phyloP scores from a whole-genome alignment of 1,140 invertebrate genomes.

The Papilio dardanus region DNA sequence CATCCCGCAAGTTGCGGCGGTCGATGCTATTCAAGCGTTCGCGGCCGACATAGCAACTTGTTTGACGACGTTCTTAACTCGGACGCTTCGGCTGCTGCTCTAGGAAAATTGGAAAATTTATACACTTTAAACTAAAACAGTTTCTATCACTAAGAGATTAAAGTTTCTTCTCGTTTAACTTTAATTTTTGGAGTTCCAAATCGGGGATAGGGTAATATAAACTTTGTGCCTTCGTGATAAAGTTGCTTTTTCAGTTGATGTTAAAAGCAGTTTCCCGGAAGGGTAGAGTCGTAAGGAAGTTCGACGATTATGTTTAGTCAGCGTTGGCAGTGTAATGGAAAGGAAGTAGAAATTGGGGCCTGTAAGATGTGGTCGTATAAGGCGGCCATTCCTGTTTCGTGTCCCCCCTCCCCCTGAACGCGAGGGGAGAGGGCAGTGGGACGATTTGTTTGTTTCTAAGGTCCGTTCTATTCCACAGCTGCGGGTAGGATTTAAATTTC shows the following conservation, averaged over 20 bases:
- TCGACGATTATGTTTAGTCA: conserved; percentile 81
- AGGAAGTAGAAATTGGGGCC: conserved; percentile 81
- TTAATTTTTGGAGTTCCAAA: conserved; percentile 10
- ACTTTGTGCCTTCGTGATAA: conserved; percentile 47
- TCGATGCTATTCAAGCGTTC: conserved; percentile 75
- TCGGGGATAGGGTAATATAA: conserved; percentile 45
- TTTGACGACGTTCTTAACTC: conserved; percentile 77
- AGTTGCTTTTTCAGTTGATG: conserved; percentile 47
- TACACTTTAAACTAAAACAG: conserved; percentile 43
- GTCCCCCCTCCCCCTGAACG: conserved; percentile 44
- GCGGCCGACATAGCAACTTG: conserved; percentile 76
- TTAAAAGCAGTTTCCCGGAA: conserved; percentile 70
- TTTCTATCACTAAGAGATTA: conserved; percentile 44
- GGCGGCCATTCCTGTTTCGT: conserved; percentile 69
- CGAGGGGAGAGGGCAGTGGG: conserved; percentile 52
- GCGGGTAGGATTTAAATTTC: conserved; percentile 80
- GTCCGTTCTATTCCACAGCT: conserved; percentile 66
- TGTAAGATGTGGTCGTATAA: conserved; percentile 81
- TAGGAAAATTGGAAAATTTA: conserved; percentile 77
- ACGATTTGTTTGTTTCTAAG: conserved; percentile 80
- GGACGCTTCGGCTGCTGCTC: conserved; percentile 72
- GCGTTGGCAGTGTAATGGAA: conserved; percentile 79
- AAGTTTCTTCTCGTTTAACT: conserved; percentile 44
- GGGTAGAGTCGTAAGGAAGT: conserved; percentile 82
- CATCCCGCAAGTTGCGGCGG: conserved; percentile 74